Base-by-base conservation (phyloP, 2,797 vertebrate species). In the Cirrhinus mrigala region DNA sequence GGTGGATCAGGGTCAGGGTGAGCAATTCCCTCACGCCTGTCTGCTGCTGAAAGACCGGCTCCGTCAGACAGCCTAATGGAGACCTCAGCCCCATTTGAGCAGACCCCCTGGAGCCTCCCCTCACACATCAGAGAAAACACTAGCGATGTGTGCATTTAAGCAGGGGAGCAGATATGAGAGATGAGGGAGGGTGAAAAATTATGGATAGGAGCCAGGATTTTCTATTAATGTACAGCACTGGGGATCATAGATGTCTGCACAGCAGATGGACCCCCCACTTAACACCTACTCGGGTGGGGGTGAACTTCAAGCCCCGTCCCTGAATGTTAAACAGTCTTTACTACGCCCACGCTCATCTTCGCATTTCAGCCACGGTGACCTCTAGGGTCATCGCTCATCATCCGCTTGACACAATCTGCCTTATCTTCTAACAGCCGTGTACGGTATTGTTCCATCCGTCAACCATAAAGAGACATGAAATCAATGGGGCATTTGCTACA, bases 31-130 rank as follows among this genome's bases (percentile, higher is more conserved):
- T 88, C 80, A 86, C 15, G 83, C 85, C 88, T 88, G 88, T 86
- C 84, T 87, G 74, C 73, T 86, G 82, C 82, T 20, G 69, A 80
- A 89, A 85, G 71, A 84, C 69, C 52, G 79, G 82, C 87, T 86
- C 76, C 33, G 71, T 81, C 66, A 37, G 78, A 83, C 84, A 75
- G 20, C 84, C 90, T 94, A 95, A 95, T 95, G 92, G 93, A 94
- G 92, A 93, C 92, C 93, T 92, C 90, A 89, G 92, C 90, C 91
- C 79, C 14, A 70, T 88, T 81, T 84, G 66, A 69, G 73, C 76
- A 92, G 88, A 90, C 83, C 76, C 86, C 81, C 82, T 44, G 75
- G 85, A 79, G 82, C 48, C 60, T 85, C 48, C 74, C 71, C 82
- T 79, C 68, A 81, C 69, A 85, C 77, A 27, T 66, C 48, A n/a